A percentile compares a stretch with the other conserved stretches of the same genome.
These are phyloP conservation scores for Crypturellus undulatus DNA, from an alignment of 2,113 vertebrate species.

Conservation along the genomic window DNA sequence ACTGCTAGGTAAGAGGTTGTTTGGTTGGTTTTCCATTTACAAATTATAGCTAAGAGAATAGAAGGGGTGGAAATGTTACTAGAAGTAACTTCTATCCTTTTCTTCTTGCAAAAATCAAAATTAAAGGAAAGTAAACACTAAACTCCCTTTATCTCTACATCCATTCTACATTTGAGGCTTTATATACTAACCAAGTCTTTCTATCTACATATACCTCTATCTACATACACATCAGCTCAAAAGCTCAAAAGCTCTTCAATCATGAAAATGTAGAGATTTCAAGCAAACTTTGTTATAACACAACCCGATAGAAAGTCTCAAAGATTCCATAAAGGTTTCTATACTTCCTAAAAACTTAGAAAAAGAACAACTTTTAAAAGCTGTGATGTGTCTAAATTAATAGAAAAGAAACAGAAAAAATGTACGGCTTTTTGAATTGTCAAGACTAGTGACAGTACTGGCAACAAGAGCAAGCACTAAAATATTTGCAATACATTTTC, in stretches of 20 bases:
- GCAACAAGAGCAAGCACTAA: neutral
- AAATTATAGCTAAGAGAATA: neutral
- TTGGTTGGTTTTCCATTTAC: neutral
- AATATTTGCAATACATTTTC: neutral
- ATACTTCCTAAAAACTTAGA: neutral
- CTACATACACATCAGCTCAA: neutral
- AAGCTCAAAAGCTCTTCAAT: neutral
- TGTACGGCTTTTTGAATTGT: neutral
- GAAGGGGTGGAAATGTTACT: neutral
- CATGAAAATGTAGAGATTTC: neutral
- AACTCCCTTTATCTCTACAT: neutral
- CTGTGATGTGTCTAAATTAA: neutral
- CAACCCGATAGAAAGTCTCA: neutral
- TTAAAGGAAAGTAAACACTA: neutral
- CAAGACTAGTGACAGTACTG: neutral
- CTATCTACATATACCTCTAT: neutral
- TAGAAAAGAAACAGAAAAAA: neutral
- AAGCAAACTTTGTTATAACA: neutral
- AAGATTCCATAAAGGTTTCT: neutral
- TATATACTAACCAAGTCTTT: neutral
- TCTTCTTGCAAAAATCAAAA: neutral
- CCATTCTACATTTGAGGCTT: neutral
- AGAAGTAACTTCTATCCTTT: neutral
- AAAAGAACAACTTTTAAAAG: neutral
- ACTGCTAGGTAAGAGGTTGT: neutral